phyloP scores from a whole-genome alignment of 2,888 invertebrate species.

The Horisme vitalbata region DNA sequence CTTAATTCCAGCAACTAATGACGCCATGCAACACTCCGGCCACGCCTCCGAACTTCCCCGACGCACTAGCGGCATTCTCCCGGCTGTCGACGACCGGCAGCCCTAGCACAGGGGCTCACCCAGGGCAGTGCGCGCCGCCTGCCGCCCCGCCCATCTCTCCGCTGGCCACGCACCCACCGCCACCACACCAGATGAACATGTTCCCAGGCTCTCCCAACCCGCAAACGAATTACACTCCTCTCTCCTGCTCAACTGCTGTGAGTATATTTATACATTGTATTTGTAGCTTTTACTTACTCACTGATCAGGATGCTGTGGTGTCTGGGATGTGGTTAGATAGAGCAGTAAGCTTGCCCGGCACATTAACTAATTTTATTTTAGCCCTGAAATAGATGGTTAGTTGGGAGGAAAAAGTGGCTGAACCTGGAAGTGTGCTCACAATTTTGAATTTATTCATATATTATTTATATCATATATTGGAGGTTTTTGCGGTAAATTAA shows the following conservation, averaged over 20 bases:
- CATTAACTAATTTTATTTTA: no score
- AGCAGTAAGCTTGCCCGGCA: no score
- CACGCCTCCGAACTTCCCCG: slow-evolving; percentile 96
- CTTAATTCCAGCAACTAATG: slow-evolving; percentile 86
- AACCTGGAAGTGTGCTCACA: no score
- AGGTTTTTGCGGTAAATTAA: no score
- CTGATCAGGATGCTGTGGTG: no score
- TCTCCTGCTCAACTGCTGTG: slow-evolving; percentile 78
- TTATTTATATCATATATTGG: no score
- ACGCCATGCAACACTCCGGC: slow-evolving; percentile 97
- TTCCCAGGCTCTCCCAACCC: slow-evolving; percentile 64
- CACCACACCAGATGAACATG: slow-evolving; percentile 48
- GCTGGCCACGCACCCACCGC: slow-evolving; percentile 71
- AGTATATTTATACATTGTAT: no score
- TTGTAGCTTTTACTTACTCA: no score
- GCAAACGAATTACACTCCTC: slow-evolving; percentile 67
- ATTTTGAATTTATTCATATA: no score
- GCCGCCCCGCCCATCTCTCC: slow-evolving; percentile 71
- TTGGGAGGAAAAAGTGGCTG: no score
- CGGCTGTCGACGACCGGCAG: slow-evolving; percentile 90
- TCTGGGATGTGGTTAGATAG: no score
- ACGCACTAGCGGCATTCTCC: slow-evolving; percentile 93
- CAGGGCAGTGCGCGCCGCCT: slow-evolving; percentile 49
- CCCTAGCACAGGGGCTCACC: slow-evolving; percentile 56
- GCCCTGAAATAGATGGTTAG: no score